Evolutionary conservation across 2,888 invertebrate species (phyloP), one percentile per base, ranked within the genome.

Genomic region (Pogonocherus hispidulus): DNA sequence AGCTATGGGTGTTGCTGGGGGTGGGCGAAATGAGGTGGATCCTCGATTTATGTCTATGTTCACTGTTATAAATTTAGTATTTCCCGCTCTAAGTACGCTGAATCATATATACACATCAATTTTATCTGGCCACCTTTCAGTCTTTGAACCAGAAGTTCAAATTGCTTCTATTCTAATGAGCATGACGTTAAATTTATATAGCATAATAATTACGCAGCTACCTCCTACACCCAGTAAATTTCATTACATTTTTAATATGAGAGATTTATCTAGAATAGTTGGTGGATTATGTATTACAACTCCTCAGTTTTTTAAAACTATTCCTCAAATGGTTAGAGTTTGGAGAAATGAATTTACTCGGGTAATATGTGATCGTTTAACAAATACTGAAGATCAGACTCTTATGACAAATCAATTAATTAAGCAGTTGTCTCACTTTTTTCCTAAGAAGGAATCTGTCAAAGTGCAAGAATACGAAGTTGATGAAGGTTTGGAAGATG

Each of bases 171-270:
- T 87, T 60, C 87, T 98, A 51, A 91, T 96, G 1, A 86, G 89
- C 57, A 92, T 95, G 87, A 97, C 96, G 0, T 86, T 97, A 73
- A 90, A 92, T 70, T 86, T 97, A 14, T 97, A 96, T 82, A 93
- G 94, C 89, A 93, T 91, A 81, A 73, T 94, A 44, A 90, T 93
- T 69, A 87, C 88, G 18, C 93, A 95, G 70, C 86, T 97, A 62
- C 95, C 96, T 0, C 96, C 97, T 1, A 97, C 96, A 0, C 97
- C 97, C 0, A 92, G 93, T 3, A 96, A 95, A 85, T 97, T 97
- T 86, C 97, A 97, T 87, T 97, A 97, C 86, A 94, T 96, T 76
- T 97, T 97, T 87, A 97, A 97, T 86, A 89, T 97, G 84, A 90
- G 96, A 51, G 97, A 97, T 86, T 85, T 97, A 75, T 96, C 96